A percentile compares a stretch with the other conserved stretches of the same genome.
Evolutionary conservation across 2,797 vertebrate genomes (phyloP).

Genomic region (Emys orbicularis): DNA sequence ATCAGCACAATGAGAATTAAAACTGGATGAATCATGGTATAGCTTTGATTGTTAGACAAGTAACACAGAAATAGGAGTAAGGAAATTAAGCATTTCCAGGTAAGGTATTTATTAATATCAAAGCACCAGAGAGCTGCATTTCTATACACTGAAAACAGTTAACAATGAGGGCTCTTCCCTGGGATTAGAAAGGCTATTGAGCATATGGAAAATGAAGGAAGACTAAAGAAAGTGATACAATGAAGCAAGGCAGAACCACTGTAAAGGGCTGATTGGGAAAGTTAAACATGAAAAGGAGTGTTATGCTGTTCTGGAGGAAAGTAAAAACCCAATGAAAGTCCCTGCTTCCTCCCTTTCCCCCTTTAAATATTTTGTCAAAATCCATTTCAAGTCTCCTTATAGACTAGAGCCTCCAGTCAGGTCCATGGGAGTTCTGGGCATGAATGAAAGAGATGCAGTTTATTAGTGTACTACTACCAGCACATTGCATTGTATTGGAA

Average conservation of each 20-base stretch:
- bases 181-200: neutral
- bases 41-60: neutral
- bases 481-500: neutral
- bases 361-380: too few species aligned
- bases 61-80: neutral
- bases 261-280: neutral
- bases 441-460: neutral
- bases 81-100: neutral
- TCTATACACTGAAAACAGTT: neutral
- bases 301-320: neutral
- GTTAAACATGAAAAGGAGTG: slow-evolving; percentile 37
- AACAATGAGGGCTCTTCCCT: neutral
- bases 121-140: neutral
- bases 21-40: neutral
- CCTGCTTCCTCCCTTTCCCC: too few species aligned
- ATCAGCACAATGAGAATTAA: slow-evolving; percentile 4
- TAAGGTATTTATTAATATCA: neutral
- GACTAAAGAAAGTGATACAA: slow-evolving; percentile 5
- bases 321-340: neutral
- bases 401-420: too few species aligned
- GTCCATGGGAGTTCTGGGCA: neutral
- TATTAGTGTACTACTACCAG: neutral
- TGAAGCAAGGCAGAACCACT: slow-evolving; percentile 1
- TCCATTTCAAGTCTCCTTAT: too few species aligned
- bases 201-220: slow-evolving; percentile 9